Conservation (phyloP, 1,140 invertebrate species). For the Chrysopa pallens region DNA sequence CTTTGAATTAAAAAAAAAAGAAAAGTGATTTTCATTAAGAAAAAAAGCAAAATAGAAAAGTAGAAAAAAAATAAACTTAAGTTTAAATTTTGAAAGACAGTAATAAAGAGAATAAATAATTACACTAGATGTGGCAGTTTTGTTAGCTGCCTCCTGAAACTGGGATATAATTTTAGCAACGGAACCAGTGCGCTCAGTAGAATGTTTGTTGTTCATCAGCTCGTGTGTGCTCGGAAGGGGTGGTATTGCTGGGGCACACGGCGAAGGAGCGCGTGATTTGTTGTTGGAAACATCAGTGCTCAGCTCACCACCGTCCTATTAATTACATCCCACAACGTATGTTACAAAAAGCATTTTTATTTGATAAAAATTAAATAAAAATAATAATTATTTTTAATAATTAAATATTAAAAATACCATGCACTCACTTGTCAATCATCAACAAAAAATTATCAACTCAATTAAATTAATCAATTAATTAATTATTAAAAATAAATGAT, state of each 20-base stretch:
- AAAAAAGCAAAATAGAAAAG: constrained; percentile 1
- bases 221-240: constrained; percentile 21
- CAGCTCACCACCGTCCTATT: no score
- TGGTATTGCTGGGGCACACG: constrained; percentile 16
- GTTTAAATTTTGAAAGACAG: constrained; percentile 7
- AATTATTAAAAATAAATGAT: no score
- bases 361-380: no score
- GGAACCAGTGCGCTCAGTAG: constrained; percentile 11
- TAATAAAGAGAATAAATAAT: constrained; percentile 10
- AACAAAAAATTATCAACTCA: no score
- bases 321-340: no score
- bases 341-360: no score
- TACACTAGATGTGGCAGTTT: constrained; percentile 1
- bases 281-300: not conserved
- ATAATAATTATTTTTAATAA: no score
- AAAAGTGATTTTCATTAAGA: no score
- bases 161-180: constrained; percentile 23
- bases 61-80: constrained; percentile 3
- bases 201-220: constrained; percentile 10
- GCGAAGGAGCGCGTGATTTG: not conserved
- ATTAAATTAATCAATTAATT: no score
- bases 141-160: constrained; percentile 17
- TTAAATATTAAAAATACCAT: no score
- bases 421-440: no score
- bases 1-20: no score